Evolutionary conservation across 2,797 vertebrate species (phyloP).

Genomic region (Balearica regulorum): DNA sequence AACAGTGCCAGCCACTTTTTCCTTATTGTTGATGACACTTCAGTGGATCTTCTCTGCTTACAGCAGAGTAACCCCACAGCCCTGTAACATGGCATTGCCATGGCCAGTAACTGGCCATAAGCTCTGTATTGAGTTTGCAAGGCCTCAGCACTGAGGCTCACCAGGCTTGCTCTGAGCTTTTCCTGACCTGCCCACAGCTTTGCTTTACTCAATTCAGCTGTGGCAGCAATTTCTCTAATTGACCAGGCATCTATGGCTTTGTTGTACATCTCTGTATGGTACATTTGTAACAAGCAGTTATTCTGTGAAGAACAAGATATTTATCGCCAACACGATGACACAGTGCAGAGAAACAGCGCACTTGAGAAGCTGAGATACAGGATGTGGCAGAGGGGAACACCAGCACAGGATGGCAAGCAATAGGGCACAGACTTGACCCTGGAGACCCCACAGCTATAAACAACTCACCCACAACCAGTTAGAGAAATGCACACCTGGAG

Average conservation of each 20-base stretch:
- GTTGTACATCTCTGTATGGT: not conserved
- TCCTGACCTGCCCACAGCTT: not conserved
- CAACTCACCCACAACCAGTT: not conserved
- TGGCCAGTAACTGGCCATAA: not conserved
- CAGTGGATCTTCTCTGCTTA: not conserved
- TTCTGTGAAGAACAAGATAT: not conserved
- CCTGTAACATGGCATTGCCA: accelerated
- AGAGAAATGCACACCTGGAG: not conserved
- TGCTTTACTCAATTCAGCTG: not conserved
- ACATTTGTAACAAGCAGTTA: not conserved
- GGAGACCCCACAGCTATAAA: not conserved
- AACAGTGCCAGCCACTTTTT: not conserved
- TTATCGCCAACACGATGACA: not conserved
- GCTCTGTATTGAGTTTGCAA: not conserved
- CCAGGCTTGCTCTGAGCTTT: not conserved
- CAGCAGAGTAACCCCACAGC: not conserved
- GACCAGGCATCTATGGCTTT: not conserved
- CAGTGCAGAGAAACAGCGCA: not conserved
- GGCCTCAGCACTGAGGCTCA: not conserved
- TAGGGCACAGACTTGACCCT: not conserved
- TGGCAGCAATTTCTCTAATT: not conserved
- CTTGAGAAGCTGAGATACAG: not conserved
- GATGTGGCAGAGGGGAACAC: not conserved
- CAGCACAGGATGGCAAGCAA: not conserved
- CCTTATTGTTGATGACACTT: too few relatives aligned